A percentile compares a stretch with the other conserved stretches of the same genome.
These are phyloP conservation scores for Saccopteryx bilineata DNA, from an alignment of 2,113 vertebrate species.

Conservation along the genomic window DNA sequence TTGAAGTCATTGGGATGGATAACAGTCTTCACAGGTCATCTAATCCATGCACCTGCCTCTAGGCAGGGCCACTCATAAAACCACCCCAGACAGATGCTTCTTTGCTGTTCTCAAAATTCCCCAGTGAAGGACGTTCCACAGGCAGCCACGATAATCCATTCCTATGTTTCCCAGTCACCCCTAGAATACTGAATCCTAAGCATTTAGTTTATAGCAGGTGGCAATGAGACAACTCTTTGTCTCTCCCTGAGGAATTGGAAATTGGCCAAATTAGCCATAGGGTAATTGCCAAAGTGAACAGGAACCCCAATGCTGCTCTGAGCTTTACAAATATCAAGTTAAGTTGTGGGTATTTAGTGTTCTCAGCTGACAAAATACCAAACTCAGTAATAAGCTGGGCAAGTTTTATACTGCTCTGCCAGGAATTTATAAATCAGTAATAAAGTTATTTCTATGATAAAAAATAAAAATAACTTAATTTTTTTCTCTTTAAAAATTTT, in stretches of 20 bases:
- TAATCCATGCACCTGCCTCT: slow-evolving; percentile 78
- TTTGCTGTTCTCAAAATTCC: slow-evolving; percentile 73
- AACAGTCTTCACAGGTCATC: slow-evolving; percentile 73
- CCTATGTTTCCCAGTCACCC: slow-evolving; percentile 49
- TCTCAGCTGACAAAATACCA: slow-evolving; percentile 76
- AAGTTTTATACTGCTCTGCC: slow-evolving; percentile 51
- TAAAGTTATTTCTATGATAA: not conserved
- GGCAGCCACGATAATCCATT: slow-evolving; percentile 54
- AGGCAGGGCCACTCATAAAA: slow-evolving; percentile 73
- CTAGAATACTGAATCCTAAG: slow-evolving; percentile 73
- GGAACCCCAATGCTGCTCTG: slow-evolving; percentile 56
- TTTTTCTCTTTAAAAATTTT: slow-evolving; percentile 7
- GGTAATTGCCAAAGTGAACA: slow-evolving; percentile 68
- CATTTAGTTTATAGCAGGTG: slow-evolving; percentile 80
- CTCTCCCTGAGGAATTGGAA: slow-evolving; percentile 67
- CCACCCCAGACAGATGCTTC: slow-evolving; percentile 75
- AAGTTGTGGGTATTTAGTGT: slow-evolving; percentile 72
- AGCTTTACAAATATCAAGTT: slow-evolving; percentile 74
- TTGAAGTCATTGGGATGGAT: slow-evolving; percentile 62
- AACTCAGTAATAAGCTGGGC: slow-evolving; percentile 38
- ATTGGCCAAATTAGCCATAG: slow-evolving; percentile 69
- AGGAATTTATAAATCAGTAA: slow-evolving; percentile 57
- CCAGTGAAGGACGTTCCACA: slow-evolving; percentile 57
- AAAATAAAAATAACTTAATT: not conserved
- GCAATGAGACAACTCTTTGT: slow-evolving; percentile 75